Percentiles rank a stretch among this genome's conserved stretches.
Conservation (phyloP, 2,888 invertebrate species). For the Amphimallon solstitiale region DNA sequence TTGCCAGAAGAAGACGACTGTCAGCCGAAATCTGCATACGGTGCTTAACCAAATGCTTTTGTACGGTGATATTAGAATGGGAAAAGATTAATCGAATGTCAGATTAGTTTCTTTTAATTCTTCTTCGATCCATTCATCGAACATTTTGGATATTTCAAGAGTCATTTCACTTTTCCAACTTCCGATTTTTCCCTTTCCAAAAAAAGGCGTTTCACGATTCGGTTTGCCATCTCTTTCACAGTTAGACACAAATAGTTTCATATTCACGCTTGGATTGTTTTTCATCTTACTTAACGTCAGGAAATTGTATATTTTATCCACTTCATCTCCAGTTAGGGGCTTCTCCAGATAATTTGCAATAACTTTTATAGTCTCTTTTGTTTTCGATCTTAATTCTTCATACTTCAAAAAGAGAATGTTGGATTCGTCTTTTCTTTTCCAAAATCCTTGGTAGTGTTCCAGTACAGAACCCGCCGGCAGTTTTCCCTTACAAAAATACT, state of each 20-base stretch:
- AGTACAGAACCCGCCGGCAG: slow-evolving; percentile 74
- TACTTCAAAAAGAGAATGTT: slow-evolving; percentile 83
- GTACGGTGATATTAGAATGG: too few species aligned
- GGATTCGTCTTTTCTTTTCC: slow-evolving; percentile 75
- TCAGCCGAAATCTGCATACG: too few species aligned
- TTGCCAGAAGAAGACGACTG: too few species aligned
- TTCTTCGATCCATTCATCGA: slow-evolving; percentile 77
- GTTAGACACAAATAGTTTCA: slow-evolving; percentile 53
- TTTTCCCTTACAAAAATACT: slow-evolving; percentile 75
- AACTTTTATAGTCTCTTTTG: slow-evolving; percentile 67
- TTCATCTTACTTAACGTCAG: slow-evolving; percentile 66
- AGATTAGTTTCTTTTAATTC: slow-evolving; percentile 71
- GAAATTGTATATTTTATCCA: slow-evolving; percentile 61
- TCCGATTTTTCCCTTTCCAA: slow-evolving; percentile 65
- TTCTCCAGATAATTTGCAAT: slow-evolving; percentile 80
- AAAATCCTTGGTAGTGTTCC: slow-evolving; percentile 73
- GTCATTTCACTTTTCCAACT: slow-evolving; percentile 71
- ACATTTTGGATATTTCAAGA: slow-evolving; percentile 74
- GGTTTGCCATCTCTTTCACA: slow-evolving; percentile 45
- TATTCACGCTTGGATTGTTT: slow-evolving; percentile 69
- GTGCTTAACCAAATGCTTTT: too few species aligned
- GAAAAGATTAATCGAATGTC: slow-evolving; percentile 15
- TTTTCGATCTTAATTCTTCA: slow-evolving; percentile 83
- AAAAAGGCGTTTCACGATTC: slow-evolving; percentile 50
- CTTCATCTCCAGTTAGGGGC: slow-evolving; percentile 71